Percentiles rank a stretch among this genome's conserved stretches.
phyloP scores from a whole-genome alignment of 2,888 invertebrate species.

The Prosapia bicincta region DNA sequence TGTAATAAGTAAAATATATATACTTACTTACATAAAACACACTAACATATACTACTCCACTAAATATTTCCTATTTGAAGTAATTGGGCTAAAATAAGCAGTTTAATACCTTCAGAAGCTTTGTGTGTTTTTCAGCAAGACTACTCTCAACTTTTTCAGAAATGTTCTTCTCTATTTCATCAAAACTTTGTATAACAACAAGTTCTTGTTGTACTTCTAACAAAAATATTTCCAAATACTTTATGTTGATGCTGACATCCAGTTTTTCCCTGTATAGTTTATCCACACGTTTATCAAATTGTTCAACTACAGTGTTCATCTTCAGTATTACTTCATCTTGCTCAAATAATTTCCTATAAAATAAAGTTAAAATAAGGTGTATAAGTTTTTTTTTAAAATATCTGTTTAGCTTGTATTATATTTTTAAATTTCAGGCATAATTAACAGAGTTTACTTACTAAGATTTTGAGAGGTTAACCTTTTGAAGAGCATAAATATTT shows the following conservation, averaged over 20 bases:
- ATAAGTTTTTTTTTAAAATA: too few species aligned
- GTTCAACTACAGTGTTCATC: slow-evolving; percentile 9
- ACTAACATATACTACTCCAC: too few species aligned
- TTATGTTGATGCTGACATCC: slow-evolving; percentile 18
- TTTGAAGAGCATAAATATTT: too few species aligned
- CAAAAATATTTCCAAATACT: slow-evolving; percentile 21
- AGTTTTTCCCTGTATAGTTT: slow-evolving; percentile 14
- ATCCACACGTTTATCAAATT: slow-evolving; percentile 17
- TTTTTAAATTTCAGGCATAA: too few species aligned
- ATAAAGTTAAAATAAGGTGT: background rate
- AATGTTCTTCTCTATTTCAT: slow-evolving; percentile 14
- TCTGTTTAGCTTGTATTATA: too few species aligned
- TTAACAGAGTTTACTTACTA: too few species aligned
- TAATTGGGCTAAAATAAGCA: background rate
- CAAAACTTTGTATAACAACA: slow-evolving; percentile 17
- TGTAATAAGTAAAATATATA: too few species aligned
- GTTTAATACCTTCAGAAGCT: slow-evolving; percentile 20
- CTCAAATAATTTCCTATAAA: slow-evolving; percentile 17
- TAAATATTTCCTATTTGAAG: too few species aligned
- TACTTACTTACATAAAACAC: too few species aligned
- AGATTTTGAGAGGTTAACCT: too few species aligned
- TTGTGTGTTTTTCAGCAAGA: slow-evolving; percentile 14
- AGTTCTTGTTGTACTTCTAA: slow-evolving; percentile 22
- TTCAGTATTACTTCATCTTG: slow-evolving; percentile 18
- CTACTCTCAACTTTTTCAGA: slow-evolving; percentile 17